Percentiles rank a stretch among this genome's conserved stretches.
These are phyloP conservation scores for Melikaiella ostensackeni DNA, from an alignment of 2,888 invertebrate genomes.

Conservation along the genomic window DNA sequence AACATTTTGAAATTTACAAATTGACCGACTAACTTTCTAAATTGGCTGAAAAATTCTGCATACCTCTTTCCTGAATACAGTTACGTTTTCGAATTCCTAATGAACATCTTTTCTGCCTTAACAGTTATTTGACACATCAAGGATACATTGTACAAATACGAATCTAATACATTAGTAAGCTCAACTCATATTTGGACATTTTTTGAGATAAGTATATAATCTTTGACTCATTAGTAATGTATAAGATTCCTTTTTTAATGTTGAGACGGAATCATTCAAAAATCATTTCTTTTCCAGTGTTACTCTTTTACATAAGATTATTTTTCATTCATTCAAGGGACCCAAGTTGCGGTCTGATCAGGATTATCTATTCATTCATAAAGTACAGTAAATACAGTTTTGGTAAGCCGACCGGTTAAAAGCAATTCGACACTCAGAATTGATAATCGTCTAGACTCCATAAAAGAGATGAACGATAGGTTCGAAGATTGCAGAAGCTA, in stretches of 20 bases:
- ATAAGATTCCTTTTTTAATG: conserved; percentile 35
- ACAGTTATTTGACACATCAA: conserved; percentile 27
- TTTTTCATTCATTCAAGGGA: background rate
- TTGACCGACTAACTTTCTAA: background rate
- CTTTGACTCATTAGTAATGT: background rate
- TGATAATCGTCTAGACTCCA: conserved; percentile 4
- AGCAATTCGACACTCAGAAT: background rate
- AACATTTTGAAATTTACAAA: too few relatives aligned
- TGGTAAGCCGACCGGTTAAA: background rate
- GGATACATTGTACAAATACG: conserved; percentile 15
- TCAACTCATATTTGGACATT: conserved; percentile 7
- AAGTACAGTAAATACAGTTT: background rate
- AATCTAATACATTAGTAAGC: conserved; percentile 26
- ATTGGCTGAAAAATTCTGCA: background rate
- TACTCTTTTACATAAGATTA: background rate
- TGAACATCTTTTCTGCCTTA: background rate
- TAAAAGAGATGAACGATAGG: background rate
- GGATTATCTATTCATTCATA: conserved; percentile 11
- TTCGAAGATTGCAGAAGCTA: conserved; percentile 2
- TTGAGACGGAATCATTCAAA: background rate
- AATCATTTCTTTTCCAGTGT: conserved; percentile 15
- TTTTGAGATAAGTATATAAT: conserved; percentile 11
- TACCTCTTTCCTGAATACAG: conserved; percentile 14
- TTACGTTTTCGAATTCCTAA: conserved; percentile 23
- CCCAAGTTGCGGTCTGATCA: background rate